Base-by-base conservation (phyloP, 2,113 vertebrate genomes). In the Gulo gulo region DNA sequence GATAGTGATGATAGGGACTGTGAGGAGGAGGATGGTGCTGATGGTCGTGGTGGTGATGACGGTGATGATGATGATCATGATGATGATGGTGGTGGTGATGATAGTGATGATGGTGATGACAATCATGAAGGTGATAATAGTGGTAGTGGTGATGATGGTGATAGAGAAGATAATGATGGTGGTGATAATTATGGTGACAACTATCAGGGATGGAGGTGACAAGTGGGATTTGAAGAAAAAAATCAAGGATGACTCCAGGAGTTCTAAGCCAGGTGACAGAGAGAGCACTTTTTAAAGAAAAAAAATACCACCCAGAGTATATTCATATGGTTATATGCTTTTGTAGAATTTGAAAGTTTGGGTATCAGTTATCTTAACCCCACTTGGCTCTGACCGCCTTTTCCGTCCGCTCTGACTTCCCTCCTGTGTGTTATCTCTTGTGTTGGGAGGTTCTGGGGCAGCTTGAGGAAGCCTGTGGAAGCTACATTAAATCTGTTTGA, bases 311-410 rank as follows among this genome's bases (percentile, higher is more conserved):
- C 18, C 29, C 23, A 65, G 31, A 34, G 67, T 85, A n/a, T 42
- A 3, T 61, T 24, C 42, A 8, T 36, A 1, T 15, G 2, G 29
- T 18, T 31, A 11, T 45, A 2, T 31, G 21, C 50, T 81, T 94
- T 92, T 50, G 20, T 29, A 63, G 91, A 90, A 52, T 78, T 94
- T 11, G 23, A 59, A 59, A 82, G 76, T 71, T 13, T 50, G 45
- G 21, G 8, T 45, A 2, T 3, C 8, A 36, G 29, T 0, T 26
- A 7, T 15, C 26, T 39, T 52, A 14, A 15, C 12, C 26, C 1
- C 20, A 3, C 2, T 31, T 4, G 45, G 9, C 2, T 47, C 4
- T 8, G 79, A 8, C 6, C 10, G 9, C 50, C 4, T 50, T 47
- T 39, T 52, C 42, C 34, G 9, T 52, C 34, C 1, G 2, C 26